Base-by-base conservation (phyloP, 2,888 invertebrate species). In the Autographa gamma region DNA sequence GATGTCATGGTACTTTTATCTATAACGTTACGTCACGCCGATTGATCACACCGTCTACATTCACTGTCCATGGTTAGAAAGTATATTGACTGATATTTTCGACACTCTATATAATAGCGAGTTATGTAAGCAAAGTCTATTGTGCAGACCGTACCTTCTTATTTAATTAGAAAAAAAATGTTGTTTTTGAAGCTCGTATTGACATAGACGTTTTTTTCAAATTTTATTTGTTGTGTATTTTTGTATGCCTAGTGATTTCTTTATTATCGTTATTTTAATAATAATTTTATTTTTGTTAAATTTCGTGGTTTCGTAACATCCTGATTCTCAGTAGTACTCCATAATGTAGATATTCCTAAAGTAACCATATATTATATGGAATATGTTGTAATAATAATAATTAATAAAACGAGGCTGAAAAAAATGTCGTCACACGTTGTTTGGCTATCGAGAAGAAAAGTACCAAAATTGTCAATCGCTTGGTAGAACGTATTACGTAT, bases 51-150 rank as follows among this genome's bases (percentile, higher is more conserved):
- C 13, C 13, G 25, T 56, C 52, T 59, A 31, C 38, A 63, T 54
- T 13, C 38, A 8, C 43, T n/a, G 18, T 18, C 48, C 60, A 60
- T 14, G 56, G 56, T 70, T 79, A 66, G 79, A 79, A 74, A 75
- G 79, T 79, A 63, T 25, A 70, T 18, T 19, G 59, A 64, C 19
- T 31, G 59, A 43, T 74, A 63, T 34, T 63, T 76, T 70, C 43
- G 62, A 67, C 56, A 63, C 63, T 25, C 18, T 38, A 11, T 38
- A 6, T n/a, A 60, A 62, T n/a, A 38, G 31, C 0, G 2, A 4
- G 13, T 56, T 56, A 56, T 56, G 19, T 25, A 43, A 34, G 61
- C n/a, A 5, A 56, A 38, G 32, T 60, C 16, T 43, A n/a, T 38
- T 66, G 43, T 66, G 31, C 38, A 38, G 38, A 38, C 11, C 11